A percentile compares a stretch with the other conserved stretches of the same genome.
These are phyloP conservation scores for Andricus grossulariae DNA, from an alignment of 1,140 invertebrate genomes.

Conservation along the genomic window DNA sequence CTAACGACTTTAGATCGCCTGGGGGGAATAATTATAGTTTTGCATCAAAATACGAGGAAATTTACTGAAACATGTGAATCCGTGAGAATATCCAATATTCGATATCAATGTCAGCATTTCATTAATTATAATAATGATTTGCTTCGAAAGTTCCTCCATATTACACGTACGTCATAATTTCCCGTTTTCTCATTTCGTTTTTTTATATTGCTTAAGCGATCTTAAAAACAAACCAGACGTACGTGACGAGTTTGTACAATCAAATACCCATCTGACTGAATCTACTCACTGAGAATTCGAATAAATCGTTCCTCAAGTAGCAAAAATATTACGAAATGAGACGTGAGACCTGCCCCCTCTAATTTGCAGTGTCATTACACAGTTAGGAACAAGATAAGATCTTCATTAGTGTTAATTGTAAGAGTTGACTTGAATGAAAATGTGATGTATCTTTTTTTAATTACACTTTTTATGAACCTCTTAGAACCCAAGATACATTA, in stretches of 20 bases:
- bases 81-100: too few species aligned
- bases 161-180: constrained; percentile 22
- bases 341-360: background rate
- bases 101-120: background rate
- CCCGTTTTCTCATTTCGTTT: constrained; percentile 25
- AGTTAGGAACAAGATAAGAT: constrained; percentile 11
- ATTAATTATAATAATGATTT: constrained; percentile 30
- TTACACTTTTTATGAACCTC: background rate
- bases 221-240: constrained; percentile 11
- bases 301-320: background rate
- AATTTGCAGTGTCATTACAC: constrained; percentile 24
- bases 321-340: background rate
- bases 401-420: constrained; percentile 30
- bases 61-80: too few species aligned
- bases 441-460: background rate
- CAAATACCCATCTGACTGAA: background rate
- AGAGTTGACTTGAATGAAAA: background rate
- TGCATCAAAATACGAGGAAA: too few species aligned
- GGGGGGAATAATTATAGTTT: too few species aligned
- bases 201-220: background rate
- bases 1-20: too few species aligned
- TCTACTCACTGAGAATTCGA: constrained; percentile 5
- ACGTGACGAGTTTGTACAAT: background rate
- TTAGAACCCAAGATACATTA: background rate
- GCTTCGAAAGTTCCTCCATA: constrained; percentile 24